Conservation (phyloP, 2,888 invertebrate genomes). For the Chorisops tibialis region DNA sequence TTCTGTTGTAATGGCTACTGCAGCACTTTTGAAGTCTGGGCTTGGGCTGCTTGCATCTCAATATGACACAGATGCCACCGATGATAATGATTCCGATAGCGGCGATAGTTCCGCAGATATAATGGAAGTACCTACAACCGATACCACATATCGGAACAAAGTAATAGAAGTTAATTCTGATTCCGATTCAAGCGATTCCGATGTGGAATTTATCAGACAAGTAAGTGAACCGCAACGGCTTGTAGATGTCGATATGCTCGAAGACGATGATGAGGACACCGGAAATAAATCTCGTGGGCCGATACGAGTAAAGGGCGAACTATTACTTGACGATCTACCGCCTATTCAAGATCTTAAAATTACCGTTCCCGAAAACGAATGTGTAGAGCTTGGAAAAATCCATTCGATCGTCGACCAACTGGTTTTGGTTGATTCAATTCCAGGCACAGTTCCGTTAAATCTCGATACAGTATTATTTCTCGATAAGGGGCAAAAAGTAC, state of each 20-base stretch:
- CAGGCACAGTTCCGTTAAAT: conserved; percentile 74
- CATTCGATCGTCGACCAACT: conserved; percentile 68
- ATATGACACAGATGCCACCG: conserved; percentile 41
- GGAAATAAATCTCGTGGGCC: conserved; percentile 36
- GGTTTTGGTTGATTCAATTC: conserved; percentile 72
- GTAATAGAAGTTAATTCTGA: conserved; percentile 7
- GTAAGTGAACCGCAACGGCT: conserved; percentile 30
- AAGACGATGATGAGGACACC: conserved; percentile 39
- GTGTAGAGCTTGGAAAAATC: conserved; percentile 70
- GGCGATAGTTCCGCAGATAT: conserved; percentile 9
- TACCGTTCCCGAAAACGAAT: conserved; percentile 71
- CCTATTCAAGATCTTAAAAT: conserved; percentile 79
- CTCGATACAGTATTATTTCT: conserved; percentile 84
- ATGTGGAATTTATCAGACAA: conserved; percentile 27
- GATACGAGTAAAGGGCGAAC: conserved; percentile 47
- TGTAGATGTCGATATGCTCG: conserved; percentile 39
- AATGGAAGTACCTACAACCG: neutral
- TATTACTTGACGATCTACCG: conserved; percentile 65
- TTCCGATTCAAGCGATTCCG: conserved; percentile 24
- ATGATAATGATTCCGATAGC: conserved; percentile 35
- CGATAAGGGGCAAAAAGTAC: conserved; percentile 69
- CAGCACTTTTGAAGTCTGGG: no score
- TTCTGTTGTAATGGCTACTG: no score
- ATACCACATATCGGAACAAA: neutral
- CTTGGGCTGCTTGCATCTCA: conserved; percentile 42